phyloP scores from a whole-genome alignment of 2,888 invertebrate genomes.

The Frankliniella intonsa region DNA sequence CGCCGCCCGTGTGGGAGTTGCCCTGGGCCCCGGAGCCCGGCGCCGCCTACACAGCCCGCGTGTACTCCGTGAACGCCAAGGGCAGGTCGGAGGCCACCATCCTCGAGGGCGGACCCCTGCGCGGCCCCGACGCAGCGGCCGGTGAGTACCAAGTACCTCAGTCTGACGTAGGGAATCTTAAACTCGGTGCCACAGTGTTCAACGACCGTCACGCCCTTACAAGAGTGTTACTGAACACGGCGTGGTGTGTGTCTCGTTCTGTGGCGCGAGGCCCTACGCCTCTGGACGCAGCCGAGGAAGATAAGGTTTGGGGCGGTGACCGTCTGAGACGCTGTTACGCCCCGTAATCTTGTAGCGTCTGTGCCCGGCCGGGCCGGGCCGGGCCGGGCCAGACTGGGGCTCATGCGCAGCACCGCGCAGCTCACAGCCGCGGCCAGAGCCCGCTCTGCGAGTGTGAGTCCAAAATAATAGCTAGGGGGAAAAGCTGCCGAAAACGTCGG shows the following conservation, averaged over 20 bases:
- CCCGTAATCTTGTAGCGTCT: too few species aligned
- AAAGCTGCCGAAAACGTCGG: too few species aligned
- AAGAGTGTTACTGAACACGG: background rate
- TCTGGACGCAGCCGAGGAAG: background rate
- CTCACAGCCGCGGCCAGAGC: background rate
- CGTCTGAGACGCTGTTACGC: background rate
- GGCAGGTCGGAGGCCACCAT: background rate
- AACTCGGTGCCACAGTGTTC: too few species aligned
- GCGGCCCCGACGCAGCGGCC: background rate
- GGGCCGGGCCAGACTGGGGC: background rate
- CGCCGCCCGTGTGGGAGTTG: slow-evolving; percentile 6
- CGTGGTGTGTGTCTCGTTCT: background rate
- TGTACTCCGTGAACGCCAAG: slow-evolving; percentile 1
- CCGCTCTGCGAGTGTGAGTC: too few species aligned
- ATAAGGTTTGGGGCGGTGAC: background rate
- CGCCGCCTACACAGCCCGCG: background rate
- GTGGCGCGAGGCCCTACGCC: background rate
- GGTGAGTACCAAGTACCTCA: background rate
- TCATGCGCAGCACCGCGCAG: background rate
- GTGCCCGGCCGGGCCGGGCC: background rate
- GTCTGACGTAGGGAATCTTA: too few species aligned
- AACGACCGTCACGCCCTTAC: too few species aligned
- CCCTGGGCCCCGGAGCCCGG: slow-evolving; percentile 7
- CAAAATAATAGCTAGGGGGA: too few species aligned
- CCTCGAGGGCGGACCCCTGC: background rate